Base-by-base conservation (phyloP, 1,140 invertebrate species). In the Bemisia tabaci region DNA sequence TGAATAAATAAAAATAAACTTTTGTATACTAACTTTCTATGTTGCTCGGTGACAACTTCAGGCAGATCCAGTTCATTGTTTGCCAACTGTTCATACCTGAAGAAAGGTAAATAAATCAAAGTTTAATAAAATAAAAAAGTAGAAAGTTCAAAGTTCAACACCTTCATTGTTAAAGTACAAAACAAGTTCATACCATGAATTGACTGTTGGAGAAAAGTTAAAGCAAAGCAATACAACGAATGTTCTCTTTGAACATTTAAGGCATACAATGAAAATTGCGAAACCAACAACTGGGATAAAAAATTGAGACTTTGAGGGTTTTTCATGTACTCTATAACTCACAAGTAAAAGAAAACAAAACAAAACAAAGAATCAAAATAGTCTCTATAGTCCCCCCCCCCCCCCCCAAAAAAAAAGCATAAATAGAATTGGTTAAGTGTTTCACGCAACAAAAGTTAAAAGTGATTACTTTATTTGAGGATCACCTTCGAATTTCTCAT, bases 1-100 rank as follows among this genome's bases (percentile, higher is more conserved):
- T n/a, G n/a, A n/a, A n/a, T n/a, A n/a, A n/a, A n/a, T n/a, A n/a
- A n/a, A n/a, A n/a, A n/a, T n/a, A n/a, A n/a, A n/a, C n/a, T n/a
- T n/a, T n/a, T n/a, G n/a, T 17, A 12, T 22, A 77, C 79, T 79
- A 77, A 87, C 86, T 89, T 90, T 76, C 85, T 81, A 72, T 89
- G 87, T 75, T 87, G 86, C 71, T 88, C 85, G 62, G 74, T 73
- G 24, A 77, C 73, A 66, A 74, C 71, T 67, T 74, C 70, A 60
- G 74, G 73, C 63, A 79, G 70, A 68, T 77, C 74, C 60, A 73
- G 66, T 67, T 73, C 72, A 66, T 74, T 74, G 22, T 74, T 74
- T n/a, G 71, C 66, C 48, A 79, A 70, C 66, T 74, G 71, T 68
- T 76, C 74, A 71, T 78, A 78, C 67, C 77, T 78, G 68, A 23